Conservation (phyloP, 1,140 invertebrate species). For the Alviniconcha marisindica region DNA sequence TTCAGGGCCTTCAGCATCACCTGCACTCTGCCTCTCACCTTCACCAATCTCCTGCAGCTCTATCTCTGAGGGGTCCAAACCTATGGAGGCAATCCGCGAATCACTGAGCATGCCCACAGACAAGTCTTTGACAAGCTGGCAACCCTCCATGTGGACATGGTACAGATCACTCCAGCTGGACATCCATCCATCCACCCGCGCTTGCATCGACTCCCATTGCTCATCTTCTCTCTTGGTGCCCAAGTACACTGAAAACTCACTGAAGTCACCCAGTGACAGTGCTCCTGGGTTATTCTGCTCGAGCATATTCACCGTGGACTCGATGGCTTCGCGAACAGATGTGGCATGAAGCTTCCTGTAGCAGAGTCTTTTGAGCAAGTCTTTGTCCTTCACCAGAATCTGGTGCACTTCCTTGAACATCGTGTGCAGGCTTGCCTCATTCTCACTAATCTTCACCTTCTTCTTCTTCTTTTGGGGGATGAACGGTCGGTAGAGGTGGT, state of each 20-base stretch:
- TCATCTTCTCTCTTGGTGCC: neutral
- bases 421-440: conserved; percentile 1
- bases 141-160: conserved; percentile 16
- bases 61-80: neutral
- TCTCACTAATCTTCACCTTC: conserved; percentile 8
- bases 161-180: neutral
- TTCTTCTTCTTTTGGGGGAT: conserved; percentile 29
- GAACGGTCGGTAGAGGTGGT: conserved; percentile 33
- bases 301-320: neutral
- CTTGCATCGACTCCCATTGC: conserved; percentile 13
- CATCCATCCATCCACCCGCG: neutral
- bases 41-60: neutral
- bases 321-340: conserved; percentile 2
- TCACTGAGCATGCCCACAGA: conserved; percentile 20
- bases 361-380: neutral
- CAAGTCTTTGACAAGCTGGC: conserved; percentile 25
- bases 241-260: neutral
- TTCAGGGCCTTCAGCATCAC: too few species aligned
- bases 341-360: neutral
- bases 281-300: neutral
- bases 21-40: too few species aligned
- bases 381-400: conserved; percentile 27
- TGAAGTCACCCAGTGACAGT: conserved; percentile 12
- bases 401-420: neutral
- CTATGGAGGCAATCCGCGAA: neutral